Evolutionary conservation across 2,888 invertebrate genomes (phyloP).

Genomic region (Latrodectus elegans): DNA sequence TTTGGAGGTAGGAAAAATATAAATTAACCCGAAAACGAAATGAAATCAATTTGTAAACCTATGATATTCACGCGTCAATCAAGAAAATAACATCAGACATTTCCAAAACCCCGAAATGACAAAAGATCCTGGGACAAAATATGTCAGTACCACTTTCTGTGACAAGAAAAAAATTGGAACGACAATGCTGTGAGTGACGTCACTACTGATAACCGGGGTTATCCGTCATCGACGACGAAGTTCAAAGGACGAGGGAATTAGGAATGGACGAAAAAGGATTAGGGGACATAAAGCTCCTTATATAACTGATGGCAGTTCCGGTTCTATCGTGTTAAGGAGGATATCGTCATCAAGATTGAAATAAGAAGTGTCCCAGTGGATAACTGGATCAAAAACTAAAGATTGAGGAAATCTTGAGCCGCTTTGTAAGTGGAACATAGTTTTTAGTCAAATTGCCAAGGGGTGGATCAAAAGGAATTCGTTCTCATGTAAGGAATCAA

Average conservation of each 20-base stretch:
- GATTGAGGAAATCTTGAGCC: no score
- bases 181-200: neutral
- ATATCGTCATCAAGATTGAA: neutral
- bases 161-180: neutral
- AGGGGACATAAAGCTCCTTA: slow-evolving; percentile 14
- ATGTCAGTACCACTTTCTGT: neutral
- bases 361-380: neutral
- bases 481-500: no score
- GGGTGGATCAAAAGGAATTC: no score
- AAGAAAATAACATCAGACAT: neutral
- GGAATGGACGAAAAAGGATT: slow-evolving; percentile 38
- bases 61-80: neutral
- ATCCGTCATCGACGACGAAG: slow-evolving; percentile 37
- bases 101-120: neutral
- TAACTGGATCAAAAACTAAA: no score
- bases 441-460: no score
- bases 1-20: no score
- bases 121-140: neutral
- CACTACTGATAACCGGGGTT: slow-evolving; percentile 20
- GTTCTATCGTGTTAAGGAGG: neutral
- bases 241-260: slow-evolving; percentile 7
- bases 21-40: no score
- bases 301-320: neutral
- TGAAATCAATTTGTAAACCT: no score
- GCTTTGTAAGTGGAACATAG: no score